Conservation (phyloP, 2,888 invertebrate species). For the Drosophila villosipedis region DNA sequence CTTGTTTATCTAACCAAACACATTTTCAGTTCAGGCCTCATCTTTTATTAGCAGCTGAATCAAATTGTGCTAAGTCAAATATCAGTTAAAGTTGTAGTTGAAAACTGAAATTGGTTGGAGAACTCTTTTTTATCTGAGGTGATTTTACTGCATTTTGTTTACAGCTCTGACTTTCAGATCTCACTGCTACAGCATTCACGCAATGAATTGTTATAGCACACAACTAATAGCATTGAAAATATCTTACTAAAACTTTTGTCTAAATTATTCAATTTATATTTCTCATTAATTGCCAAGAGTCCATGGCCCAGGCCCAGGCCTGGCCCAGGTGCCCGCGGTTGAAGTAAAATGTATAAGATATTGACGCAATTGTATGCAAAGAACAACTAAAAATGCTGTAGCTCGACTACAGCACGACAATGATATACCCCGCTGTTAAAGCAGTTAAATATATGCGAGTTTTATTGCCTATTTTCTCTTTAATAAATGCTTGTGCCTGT, state of each 20-base stretch:
- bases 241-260: slow-evolving; percentile 51
- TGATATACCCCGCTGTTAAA: background rate
- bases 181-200: slow-evolving; percentile 10
- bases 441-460: background rate
- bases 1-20: slow-evolving; percentile 49
- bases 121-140: background rate
- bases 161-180: background rate
- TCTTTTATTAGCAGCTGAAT: slow-evolving; percentile 3
- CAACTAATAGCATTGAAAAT: slow-evolving; percentile 41
- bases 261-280: slow-evolving; percentile 27
- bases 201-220: background rate
- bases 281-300: slow-evolving; percentile 30
- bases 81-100: background rate
- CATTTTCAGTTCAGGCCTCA: background rate
- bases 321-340: background rate
- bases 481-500: background rate
- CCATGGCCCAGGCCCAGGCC: background rate
- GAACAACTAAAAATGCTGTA: slow-evolving; percentile 33
- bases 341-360: slow-evolving; percentile 39
- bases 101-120: slow-evolving; percentile 2
- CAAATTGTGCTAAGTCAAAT: background rate
- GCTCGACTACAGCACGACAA: background rate
- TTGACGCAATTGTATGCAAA: slow-evolving; percentile 55
- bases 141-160: slow-evolving; percentile 3
- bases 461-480: background rate